Conservation (phyloP, 1,140 invertebrate genomes). For the Drosophila hydei region DNA sequence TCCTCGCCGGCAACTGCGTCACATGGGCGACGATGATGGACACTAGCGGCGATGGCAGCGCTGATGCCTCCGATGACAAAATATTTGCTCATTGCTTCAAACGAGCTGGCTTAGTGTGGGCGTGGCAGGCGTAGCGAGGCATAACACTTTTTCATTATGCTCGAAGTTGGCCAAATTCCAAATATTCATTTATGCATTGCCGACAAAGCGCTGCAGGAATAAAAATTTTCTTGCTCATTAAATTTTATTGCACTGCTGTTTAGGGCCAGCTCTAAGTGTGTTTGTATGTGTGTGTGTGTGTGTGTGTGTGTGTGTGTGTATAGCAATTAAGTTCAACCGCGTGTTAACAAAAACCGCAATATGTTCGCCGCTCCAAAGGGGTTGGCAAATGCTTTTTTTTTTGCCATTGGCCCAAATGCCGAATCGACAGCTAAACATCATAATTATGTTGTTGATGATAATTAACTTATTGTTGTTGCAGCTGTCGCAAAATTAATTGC, state of each 20-base stretch:
- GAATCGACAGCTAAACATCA: slow-evolving; percentile 47
- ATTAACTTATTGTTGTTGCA: slow-evolving; percentile 9
- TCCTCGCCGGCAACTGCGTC: slow-evolving; percentile 12
- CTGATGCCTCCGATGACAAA: slow-evolving; percentile 18
- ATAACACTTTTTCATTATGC: slow-evolving; percentile 45
- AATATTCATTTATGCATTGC: slow-evolving; percentile 70
- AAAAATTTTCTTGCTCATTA: slow-evolving; percentile 76
- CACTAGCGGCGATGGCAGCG: not conserved
- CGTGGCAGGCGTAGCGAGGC: not conserved
- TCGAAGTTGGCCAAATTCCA: slow-evolving; percentile 24
- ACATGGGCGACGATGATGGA: slow-evolving; percentile 31
- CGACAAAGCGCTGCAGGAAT: slow-evolving; percentile 63
- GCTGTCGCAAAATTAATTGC: slow-evolving; percentile 34
- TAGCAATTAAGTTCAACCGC: slow-evolving; percentile 62
- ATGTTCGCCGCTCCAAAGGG: slow-evolving; percentile 36
- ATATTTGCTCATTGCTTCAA: slow-evolving; percentile 23
- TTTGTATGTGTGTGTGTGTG: slow-evolving; percentile 26
- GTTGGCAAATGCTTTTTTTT: slow-evolving; percentile 39
- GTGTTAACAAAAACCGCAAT: slow-evolving; percentile 51
- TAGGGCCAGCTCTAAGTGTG: slow-evolving; percentile 15
- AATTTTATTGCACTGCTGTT: slow-evolving; percentile 73
- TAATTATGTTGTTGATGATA: slow-evolving; percentile 44
- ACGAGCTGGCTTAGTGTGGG: slow-evolving; percentile 24
- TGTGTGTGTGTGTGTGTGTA: slow-evolving; percentile 23
- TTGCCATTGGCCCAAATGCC: slow-evolving; percentile 2